Evolutionary conservation across 2,888 invertebrate genomes (phyloP).

Genomic region (Melieria picta): DNA sequence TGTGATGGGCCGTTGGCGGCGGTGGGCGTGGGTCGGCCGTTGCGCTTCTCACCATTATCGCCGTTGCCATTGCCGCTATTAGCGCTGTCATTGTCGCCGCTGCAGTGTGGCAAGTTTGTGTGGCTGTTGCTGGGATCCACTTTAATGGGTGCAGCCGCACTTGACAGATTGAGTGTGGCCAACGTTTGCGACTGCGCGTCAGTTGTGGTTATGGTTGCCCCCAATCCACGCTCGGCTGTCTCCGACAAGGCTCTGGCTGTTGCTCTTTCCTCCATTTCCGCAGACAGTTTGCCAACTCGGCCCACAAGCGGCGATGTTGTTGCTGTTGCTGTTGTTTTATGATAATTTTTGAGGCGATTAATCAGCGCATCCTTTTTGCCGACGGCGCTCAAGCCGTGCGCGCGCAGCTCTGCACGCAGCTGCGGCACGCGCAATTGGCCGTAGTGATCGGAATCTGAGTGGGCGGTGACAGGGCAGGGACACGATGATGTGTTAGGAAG

Average conservation of each 20-base stretch:
- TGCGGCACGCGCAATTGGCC: conserved; percentile 49
- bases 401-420: conserved; percentile 52
- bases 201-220: too few relatives aligned
- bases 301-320: too few relatives aligned
- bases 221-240: too few relatives aligned
- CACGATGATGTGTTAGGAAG: neutral
- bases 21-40: too few relatives aligned
- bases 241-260: too few relatives aligned
- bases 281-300: too few relatives aligned
- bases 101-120: conserved; percentile 30
- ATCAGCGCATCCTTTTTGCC: conserved; percentile 54
- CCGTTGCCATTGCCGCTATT: neutral
- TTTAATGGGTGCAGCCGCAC: neutral
- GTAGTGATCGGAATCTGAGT: conserved; percentile 19
- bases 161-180: neutral
- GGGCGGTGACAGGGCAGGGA: neutral
- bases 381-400: conserved; percentile 49
- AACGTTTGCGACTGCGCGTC: too few relatives aligned
- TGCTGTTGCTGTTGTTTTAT: too few relatives aligned
- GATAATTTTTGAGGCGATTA: conserved; percentile 49
- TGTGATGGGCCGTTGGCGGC: too few relatives aligned
- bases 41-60: neutral
- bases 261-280: too few relatives aligned
- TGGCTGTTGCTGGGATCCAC: conserved; percentile 10
- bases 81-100: conserved; percentile 20